Base-by-base conservation (phyloP, 2,113 vertebrate genomes). In the Xyrauchen texanus region DNA sequence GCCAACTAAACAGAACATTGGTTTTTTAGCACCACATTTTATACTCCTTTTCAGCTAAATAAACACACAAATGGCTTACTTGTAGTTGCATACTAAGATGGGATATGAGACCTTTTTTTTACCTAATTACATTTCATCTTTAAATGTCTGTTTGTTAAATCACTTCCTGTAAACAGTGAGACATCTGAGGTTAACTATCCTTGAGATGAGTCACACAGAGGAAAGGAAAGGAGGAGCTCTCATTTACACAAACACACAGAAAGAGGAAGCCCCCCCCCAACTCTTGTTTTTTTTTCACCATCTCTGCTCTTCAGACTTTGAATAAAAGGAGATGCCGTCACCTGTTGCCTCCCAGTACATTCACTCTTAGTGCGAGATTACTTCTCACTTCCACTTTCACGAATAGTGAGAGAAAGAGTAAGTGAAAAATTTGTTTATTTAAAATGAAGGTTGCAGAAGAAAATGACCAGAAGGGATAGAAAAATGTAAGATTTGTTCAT, bases 161-260 rank as follows among this genome's bases (percentile, higher is more conserved):
- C 21, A 8, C 1, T 77, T 79, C 68, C 49, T 71, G 53, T 62
- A 45, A 74, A 21, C 57, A 21, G 8, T 8, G 7, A 34, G 55
- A 83, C 84, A 70, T 82, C 49, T 53, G 82, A 79, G 84, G 64
- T 68, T 76, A 53, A 21, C 42, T 9, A 55, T 62, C 55, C 60
- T 51, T 61, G 34, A 69, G 8, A 44, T 10, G 47, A 53, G 21
- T 46, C 51, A 5, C 84, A 61, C 63, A 46, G 61, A 47, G 5
- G 8, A 9, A 6, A 69, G 13, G 57, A 78, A 52, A 68, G 74
- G 62, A 57, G 69, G 75, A 52, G 68, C 6, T 45, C 70, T 63
- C n/a, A 75, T 34, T 34, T 34, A 34, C 21, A 34, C 21, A 34
- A 34, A 34, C 21, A 34, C 51, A 45, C 8, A 13, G 57, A 45